Base-by-base conservation (phyloP, 1,140 invertebrate genomes). In the Diorhabda sublineata region DNA sequence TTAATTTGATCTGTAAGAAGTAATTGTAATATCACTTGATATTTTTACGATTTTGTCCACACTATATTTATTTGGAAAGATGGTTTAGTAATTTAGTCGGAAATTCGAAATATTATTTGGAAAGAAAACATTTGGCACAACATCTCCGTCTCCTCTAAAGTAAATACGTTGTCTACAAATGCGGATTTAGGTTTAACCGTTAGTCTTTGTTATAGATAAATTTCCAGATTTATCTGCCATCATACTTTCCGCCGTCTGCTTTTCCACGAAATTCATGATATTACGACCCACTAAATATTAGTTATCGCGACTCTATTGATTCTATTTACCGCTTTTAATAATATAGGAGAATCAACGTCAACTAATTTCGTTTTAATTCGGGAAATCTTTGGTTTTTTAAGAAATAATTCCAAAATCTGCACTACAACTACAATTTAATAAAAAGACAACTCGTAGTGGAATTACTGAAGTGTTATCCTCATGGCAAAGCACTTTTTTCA, bases 191-290 rank as follows among this genome's bases (percentile, higher is more conserved):
- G 47, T 52, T 52, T 52, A 8, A 6, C 47, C 47, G 47, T 52
- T 52, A 52, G 47, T 52, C 47, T 52, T n/a, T 6, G 2, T 52
- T 52, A 52, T 8, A 52, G 47, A 52, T 52, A 52, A 52, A 52
- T 52, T 52, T 52, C 47, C 47, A 52, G 47, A 52, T n/a, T 52
- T 52, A 52, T 52, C 47, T 52, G 47, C 47, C 47, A 52, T 52
- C 47, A 52, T 52, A 52, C 47, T 52, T 52, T 52, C 47, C 47
- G 47, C 47, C 47, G 47, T 52, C 47, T 52, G 47, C 6, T 6
- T 52, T 52, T 52, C 47, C 47, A n/a, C 47, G 47, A 52, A 52
- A 52, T 52, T 52, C 47, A 52, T 52, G 47, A 52, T 52, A n/a
- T 52, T 52, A 52, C 47, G 47, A 52, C 6, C 47, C 47, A 52